Conservation (phyloP, 2,797 vertebrate species). For the Scleropages formosus region DNA sequence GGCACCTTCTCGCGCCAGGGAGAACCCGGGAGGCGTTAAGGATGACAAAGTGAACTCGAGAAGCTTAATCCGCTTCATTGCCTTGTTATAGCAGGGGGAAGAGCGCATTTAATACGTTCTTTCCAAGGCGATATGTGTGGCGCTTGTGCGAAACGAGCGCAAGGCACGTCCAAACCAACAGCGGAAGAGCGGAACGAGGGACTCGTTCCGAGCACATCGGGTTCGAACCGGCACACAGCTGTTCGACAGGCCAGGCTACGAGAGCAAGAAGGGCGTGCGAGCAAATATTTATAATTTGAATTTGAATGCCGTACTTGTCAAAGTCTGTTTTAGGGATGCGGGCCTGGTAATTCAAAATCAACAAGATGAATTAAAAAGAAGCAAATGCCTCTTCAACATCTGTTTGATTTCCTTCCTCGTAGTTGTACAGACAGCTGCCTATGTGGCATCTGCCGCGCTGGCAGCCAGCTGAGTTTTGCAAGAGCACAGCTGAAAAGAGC, state of each 20-base stretch:
- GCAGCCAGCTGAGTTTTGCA: conserved; percentile 11
- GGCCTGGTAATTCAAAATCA: not conserved
- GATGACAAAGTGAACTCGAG: not conserved
- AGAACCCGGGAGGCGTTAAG: not conserved
- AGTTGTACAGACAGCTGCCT: not conserved
- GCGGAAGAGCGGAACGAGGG: no score
- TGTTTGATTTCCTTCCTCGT: not conserved
- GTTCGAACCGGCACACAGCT: not conserved
- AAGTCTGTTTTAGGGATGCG: not conserved
- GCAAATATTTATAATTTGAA: not conserved
- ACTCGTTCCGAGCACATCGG: not conserved
- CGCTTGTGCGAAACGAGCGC: not conserved
- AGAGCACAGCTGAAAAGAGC: conserved; percentile 10
- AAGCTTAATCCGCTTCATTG: not conserved
- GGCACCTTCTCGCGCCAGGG: not conserved
- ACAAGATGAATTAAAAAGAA: not conserved
- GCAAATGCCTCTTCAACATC: conserved; percentile 8
- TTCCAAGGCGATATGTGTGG: not conserved
- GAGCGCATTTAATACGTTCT: not conserved
- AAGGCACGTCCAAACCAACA: not conserved
- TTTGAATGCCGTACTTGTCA: not conserved
- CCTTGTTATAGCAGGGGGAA: not conserved
- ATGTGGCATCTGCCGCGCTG: not conserved
- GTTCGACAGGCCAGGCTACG: not conserved
- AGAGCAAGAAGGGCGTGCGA: not conserved